Percentiles rank a stretch among this genome's conserved stretches.
Evolutionary conservation across 2,113 vertebrate species (phyloP).

Genomic region (Formicarius rufipectus): DNA sequence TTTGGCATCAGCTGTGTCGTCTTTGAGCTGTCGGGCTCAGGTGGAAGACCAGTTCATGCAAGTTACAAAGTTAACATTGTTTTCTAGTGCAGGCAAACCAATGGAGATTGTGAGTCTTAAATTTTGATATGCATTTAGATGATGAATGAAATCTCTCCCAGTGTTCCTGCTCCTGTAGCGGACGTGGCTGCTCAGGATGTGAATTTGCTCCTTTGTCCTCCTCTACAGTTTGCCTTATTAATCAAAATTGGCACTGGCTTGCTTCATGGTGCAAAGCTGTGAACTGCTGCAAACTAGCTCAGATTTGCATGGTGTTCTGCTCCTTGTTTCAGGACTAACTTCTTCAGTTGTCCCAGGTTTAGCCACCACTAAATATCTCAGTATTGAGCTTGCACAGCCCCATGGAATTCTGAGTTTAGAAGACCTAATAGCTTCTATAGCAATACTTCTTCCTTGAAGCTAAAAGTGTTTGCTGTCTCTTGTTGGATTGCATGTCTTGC

Average conservation of each 20-base stretch:
- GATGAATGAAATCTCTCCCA: background rate
- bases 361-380: background rate
- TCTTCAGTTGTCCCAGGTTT: background rate
- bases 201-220: background rate
- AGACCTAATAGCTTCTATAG: background rate
- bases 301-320: background rate
- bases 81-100: conserved; percentile 1
- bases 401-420: background rate
- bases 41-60: background rate
- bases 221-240: background rate
- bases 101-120: background rate
- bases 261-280: background rate
- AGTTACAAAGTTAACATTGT: background rate
- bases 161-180: background rate
- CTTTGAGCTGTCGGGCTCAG: background rate
- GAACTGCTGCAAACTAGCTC: background rate
- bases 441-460: background rate
- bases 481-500: conserved; percentile 13
- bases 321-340: conserved; percentile 7
- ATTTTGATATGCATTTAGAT: background rate
- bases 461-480: background rate
- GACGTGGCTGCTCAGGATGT: background rate
- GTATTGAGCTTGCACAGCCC: background rate
- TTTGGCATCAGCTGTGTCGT: background rate
- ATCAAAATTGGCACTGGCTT: background rate